Percentiles rank a stretch among this genome's conserved stretches.
Conservation (phyloP, 2,797 vertebrate genomes). For the Macrochelys suwanniensis region DNA sequence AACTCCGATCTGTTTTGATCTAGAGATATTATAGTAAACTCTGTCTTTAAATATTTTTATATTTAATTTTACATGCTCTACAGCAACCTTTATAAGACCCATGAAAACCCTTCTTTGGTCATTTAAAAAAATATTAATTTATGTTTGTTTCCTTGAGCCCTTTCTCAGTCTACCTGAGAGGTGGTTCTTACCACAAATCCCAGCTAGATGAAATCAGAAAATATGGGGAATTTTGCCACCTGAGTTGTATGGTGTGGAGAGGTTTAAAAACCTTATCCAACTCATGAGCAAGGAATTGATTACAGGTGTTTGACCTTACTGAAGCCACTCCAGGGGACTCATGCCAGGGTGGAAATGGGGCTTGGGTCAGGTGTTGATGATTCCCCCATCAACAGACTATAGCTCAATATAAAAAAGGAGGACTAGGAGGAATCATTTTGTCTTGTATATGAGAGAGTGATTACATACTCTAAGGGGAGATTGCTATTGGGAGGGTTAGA, state of each 20-base stretch:
- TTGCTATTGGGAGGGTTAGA: neutral
- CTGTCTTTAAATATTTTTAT: neutral
- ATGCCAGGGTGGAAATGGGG: neutral
- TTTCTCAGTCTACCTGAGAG: neutral
- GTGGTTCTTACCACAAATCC: neutral
- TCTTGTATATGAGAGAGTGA: neutral
- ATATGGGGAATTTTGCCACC: neutral
- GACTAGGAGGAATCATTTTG: rapidly evolving
- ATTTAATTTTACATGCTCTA: neutral
- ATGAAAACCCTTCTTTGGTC: neutral
- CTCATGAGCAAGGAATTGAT: neutral
- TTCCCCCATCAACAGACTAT: neutral
- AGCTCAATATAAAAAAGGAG: neutral
- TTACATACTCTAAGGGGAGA: neutral
- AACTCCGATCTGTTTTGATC: neutral
- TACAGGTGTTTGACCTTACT: neutral
- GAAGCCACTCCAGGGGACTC: rapidly evolving
- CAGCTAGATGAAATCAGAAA: neutral
- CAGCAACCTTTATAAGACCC: neutral
- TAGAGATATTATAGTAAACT: neutral
- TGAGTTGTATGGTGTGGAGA: neutral
- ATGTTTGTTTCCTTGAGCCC: neutral
- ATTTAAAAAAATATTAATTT: neutral
- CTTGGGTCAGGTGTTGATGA: neutral
- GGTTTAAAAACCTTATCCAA: neutral